A percentile compares a stretch with the other conserved stretches of the same genome.
Evolutionary conservation across 2,113 vertebrate genomes (phyloP).

Genomic region (Saguinus imperator): DNA sequence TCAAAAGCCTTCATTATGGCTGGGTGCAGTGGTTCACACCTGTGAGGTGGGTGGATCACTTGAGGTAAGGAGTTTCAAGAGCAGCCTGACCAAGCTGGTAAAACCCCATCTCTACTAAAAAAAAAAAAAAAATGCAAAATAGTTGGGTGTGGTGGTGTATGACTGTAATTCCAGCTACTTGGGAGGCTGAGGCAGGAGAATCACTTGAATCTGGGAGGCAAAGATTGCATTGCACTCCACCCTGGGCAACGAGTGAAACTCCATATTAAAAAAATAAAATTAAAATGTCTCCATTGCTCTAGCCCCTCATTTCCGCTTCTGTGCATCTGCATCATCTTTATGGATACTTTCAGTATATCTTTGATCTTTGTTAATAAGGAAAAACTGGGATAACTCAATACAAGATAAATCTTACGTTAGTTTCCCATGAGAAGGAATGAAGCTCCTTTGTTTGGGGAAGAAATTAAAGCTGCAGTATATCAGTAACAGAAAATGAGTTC

Average conservation of each 20-base stretch:
- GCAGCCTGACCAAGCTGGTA: too few relatives aligned
- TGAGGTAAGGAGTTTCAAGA: too few relatives aligned
- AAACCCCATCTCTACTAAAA: too few relatives aligned
- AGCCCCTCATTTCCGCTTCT: neutral
- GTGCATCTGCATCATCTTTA: neutral
- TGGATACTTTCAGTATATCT: neutral
- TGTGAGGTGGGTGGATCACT: too few relatives aligned
- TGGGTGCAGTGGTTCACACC: too few relatives aligned
- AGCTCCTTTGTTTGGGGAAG: conserved; percentile 42
- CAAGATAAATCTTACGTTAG: conserved; percentile 5
- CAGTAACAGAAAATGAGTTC: conserved; percentile 29
- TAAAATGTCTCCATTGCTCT: neutral
- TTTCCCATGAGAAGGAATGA: conserved; percentile 1
- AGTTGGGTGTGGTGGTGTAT: fast-evolving
- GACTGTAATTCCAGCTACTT: too few relatives aligned
- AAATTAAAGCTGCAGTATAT: conserved; percentile 6
- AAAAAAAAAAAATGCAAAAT: too few relatives aligned
- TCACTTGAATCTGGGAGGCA: too few relatives aligned
- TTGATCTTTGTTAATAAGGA: neutral
- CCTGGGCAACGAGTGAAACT: too few relatives aligned
- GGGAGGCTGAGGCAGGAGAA: too few relatives aligned
- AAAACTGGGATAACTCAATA: neutral
- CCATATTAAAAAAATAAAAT: too few relatives aligned
- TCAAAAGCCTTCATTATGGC: neutral
- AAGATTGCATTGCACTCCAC: too few relatives aligned